Conservation (phyloP, 2,888 invertebrate genomes). For the Drosophila flavopinicola region DNA sequence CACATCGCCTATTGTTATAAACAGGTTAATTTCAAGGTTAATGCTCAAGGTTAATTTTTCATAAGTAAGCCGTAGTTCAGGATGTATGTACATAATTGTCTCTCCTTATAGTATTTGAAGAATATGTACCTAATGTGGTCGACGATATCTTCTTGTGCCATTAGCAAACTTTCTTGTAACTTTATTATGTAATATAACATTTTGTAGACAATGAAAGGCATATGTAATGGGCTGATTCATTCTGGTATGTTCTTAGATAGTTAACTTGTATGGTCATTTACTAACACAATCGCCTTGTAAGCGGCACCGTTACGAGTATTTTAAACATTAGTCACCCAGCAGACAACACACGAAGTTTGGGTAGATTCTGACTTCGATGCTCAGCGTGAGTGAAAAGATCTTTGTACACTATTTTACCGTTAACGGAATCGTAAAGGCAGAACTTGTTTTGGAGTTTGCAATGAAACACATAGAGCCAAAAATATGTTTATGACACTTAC, state of each 20-base stretch:
- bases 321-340: constrained; percentile 52
- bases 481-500: constrained; percentile 36
- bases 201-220: too few relatives aligned
- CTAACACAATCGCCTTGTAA: constrained; percentile 25
- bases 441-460: constrained; percentile 45
- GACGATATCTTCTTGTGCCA: too few relatives aligned
- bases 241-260: background rate
- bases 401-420: background rate
- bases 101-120: too few relatives aligned
- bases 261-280: constrained; percentile 2
- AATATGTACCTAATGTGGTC: too few relatives aligned
- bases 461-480: background rate
- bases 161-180: too few relatives aligned
- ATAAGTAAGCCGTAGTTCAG: constrained; percentile 25
- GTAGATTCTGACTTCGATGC: constrained; percentile 19
- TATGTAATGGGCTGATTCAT: background rate
- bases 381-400: constrained; percentile 38
- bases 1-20: constrained; percentile 32
- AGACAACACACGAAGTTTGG: constrained; percentile 22
- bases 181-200: too few relatives aligned
- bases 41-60: constrained; percentile 28
- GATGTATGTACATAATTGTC: too few relatives aligned
- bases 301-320: constrained; percentile 49
- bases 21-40: constrained; percentile 26
- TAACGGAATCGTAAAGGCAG: constrained; percentile 9